Evolutionary conservation across 2,797 vertebrate species (phyloP).

Genomic region (Melanotaenia nigrans): DNA sequence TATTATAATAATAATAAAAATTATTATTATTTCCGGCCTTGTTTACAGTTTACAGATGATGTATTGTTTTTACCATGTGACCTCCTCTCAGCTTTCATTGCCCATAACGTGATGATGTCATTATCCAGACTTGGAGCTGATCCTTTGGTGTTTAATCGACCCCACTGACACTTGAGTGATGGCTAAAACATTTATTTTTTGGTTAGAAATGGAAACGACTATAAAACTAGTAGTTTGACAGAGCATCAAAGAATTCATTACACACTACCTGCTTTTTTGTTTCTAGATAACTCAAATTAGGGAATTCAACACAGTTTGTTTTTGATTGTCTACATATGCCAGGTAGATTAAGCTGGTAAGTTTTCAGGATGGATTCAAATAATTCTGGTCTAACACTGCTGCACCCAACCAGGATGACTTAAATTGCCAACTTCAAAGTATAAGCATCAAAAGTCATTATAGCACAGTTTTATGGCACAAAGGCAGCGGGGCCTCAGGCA

Average conservation of each 20-base stretch:
- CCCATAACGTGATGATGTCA: conserved; percentile 11
- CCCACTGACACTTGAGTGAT: neutral
- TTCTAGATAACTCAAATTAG: neutral
- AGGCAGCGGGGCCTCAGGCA: conserved; percentile 40
- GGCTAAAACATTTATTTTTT: neutral
- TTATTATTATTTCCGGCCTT: neutral
- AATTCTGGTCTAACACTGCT: conserved; percentile 11
- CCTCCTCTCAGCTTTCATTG: neutral
- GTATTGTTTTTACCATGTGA: neutral
- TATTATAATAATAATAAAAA: too few species aligned
- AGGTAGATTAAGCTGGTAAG: neutral
- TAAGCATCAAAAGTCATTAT: conserved; percentile 51
- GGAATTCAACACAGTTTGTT: neutral
- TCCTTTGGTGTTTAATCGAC: neutral
- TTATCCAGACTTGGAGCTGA: neutral
- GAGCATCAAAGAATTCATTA: too few species aligned
- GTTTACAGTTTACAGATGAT: neutral
- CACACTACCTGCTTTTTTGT: too few species aligned
- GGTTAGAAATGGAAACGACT: neutral
- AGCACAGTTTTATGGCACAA: conserved; percentile 58
- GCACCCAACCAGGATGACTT: conserved; percentile 16
- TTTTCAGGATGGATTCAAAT: neutral
- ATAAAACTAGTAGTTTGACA: too few species aligned
- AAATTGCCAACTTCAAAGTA: neutral
- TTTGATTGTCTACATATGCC: neutral